A percentile compares a stretch with the other conserved stretches of the same genome.
Conservation (phyloP, 1,140 invertebrate genomes). For the Polypedilum pembai region DNA sequence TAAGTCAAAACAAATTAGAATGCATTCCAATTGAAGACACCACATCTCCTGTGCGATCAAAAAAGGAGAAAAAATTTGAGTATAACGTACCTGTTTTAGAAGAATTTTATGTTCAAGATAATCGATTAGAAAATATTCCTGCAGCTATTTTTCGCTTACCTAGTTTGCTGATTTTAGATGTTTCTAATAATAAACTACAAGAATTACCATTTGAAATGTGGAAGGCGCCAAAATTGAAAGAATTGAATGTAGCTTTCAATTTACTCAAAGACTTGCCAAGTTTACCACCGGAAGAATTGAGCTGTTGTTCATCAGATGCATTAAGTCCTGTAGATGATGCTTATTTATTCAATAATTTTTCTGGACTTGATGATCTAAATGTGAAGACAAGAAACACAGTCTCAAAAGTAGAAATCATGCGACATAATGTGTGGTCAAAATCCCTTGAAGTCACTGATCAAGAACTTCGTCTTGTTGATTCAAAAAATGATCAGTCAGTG, state of each 20-base stretch:
- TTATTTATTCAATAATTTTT: constrained; percentile 25
- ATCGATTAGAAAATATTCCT: constrained; percentile 72
- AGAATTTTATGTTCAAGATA: constrained; percentile 83
- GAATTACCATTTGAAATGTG: constrained; percentile 79
- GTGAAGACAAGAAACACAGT: neutral
- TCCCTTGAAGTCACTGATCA: constrained; percentile 63
- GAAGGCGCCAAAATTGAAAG: constrained; percentile 78
- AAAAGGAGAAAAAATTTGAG: constrained; percentile 32
- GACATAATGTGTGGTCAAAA: constrained; percentile 65
- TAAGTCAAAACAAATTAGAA: constrained; percentile 81
- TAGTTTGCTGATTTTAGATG: constrained; percentile 71
- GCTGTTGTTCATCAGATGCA: neutral
- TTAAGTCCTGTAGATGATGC: constrained; percentile 23
- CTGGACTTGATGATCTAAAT: neutral
- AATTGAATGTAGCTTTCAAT: constrained; percentile 88
- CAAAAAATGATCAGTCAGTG: constrained; percentile 43
- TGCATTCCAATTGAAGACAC: constrained; percentile 51
- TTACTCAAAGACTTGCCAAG: constrained; percentile 73
- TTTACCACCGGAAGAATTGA: constrained; percentile 42
- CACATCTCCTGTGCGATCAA: constrained; percentile 31
- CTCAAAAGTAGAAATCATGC: constrained; percentile 46
- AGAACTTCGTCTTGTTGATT: constrained; percentile 47
- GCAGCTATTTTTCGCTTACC: constrained; percentile 75
- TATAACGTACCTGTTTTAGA: constrained; percentile 72
- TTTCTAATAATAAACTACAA: constrained; percentile 91